Evolutionary conservation across 2,888 invertebrate genomes (phyloP), one percentile per base, ranked within the genome.

Genomic region (Pachymerium ferrugineum): DNA sequence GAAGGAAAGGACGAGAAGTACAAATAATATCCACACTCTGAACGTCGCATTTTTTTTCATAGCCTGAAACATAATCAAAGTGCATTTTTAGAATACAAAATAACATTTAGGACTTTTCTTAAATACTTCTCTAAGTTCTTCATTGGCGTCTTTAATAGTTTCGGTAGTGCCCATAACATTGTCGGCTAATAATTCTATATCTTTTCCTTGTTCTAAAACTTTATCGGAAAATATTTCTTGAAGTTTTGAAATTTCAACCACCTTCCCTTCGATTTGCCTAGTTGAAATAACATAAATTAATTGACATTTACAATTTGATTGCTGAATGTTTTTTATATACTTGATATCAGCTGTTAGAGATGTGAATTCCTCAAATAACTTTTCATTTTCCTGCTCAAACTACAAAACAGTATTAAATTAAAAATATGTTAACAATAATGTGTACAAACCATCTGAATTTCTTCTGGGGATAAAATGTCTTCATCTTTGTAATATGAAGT

Each of bases 41-140:
- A 97, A 87, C 0, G 97, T 94, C 0, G 98, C 98, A 83, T 97
- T 97, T 77, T 96, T 89, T 83, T 97, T 95, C 80, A 99, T 97
- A 0, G 98, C 97, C 83, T 84, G 79, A 31, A 69, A 69, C 22
- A 10, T 12, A n/a, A 35, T 8, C 5, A 69, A 29, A 30, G 5
- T 29, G 3, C 14, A 74, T 73, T 38, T n/a, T 73, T 19, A 38
- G n/a, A 33, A 12, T 6, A 74, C 29, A 68, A 42, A n/a, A 19
- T 69, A 31, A 35, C 10, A 31, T 35, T 0, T 25, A 14, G 14
- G 19, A 19, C 5, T 33, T 31, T 1, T 12, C 10, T 31, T 6
- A 16, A 29, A 74, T 76, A 85, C 85, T 84, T 97, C 93, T 77
- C 96, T 87, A 73, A 99, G 94, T 84, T 97, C 96, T 80, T 97